Evolutionary conservation across 2,888 invertebrate genomes (phyloP), one percentile per base, ranked within the genome.

Genomic region (Caenorhabditis macrosperma): DNA sequence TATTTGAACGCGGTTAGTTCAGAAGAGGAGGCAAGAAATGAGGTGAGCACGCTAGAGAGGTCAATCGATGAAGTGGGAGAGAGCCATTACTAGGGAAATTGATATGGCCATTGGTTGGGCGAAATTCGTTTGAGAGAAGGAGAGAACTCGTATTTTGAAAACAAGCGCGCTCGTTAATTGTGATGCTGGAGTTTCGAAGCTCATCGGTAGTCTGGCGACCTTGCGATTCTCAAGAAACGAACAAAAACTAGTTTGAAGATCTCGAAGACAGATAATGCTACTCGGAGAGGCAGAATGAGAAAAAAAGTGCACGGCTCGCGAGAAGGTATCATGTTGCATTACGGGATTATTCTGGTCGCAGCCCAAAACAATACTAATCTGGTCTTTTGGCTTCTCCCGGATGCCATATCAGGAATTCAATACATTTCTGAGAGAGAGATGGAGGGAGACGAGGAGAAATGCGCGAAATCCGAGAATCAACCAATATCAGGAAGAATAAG

Each of bases 1-100:
- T 74, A 74, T 74, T 74, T 74, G 64, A 74, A 74, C 74, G 74
- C 64, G 64, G 74, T 64, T 61, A 64, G 63, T 63, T 63, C 20
- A 35, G 33, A 63, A n/a, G 35, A 7, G 17, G 10, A 12, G 15
- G 30, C 12, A 38, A 46, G 41, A 28, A 50, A 28, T 33, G 35
- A 54, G 55, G 35, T 24, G 48, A 48, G 48, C 46, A 46, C 46
- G 17, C n/a, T n/a, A n/a, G n/a, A n/a, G 46, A 46, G 46, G 20
- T 46, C 20, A 3, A 46, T 46, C 20, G 46, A 46, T 46, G 5
- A 12, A 15, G 38, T 15, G 12, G 12, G 38, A 5, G 9, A 10
- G 33, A 33, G 9, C 15, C 15, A 12, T 38, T 12, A 38, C 9
- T 38, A 12, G 15, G 9, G 15, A 9, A 33, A 33, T 33, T 5